Percentiles rank a stretch among this genome's conserved stretches.
Evolutionary conservation across 2,888 invertebrate genomes (phyloP).

Genomic region (Chorisops tibialis): DNA sequence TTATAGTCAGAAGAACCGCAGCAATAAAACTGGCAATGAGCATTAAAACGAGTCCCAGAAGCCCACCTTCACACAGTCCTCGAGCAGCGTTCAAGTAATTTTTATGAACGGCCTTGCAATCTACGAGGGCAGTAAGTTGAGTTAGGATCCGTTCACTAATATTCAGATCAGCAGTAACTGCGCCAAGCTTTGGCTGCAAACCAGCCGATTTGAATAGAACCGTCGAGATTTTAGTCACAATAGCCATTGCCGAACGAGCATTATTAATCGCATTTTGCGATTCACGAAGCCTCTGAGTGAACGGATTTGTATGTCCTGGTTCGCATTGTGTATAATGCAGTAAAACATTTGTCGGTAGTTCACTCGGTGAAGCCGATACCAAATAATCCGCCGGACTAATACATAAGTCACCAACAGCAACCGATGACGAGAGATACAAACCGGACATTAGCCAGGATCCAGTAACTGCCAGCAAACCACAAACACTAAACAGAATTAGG

Average conservation of each 20-base stretch:
- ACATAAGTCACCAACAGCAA: constrained; percentile 82
- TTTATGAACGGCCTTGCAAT: constrained; percentile 79
- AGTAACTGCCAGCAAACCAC: constrained; percentile 80
- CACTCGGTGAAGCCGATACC: constrained; percentile 60
- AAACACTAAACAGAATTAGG: constrained; percentile 84
- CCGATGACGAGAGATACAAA: constrained; percentile 77
- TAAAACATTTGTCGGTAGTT: constrained; percentile 60
- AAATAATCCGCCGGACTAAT: constrained; percentile 80
- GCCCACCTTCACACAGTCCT: constrained; percentile 77
- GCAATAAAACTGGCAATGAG: constrained; percentile 81
- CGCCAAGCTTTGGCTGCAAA: constrained; percentile 70
- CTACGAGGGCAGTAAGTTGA: constrained; percentile 67
- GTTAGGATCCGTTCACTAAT: constrained; percentile 70
- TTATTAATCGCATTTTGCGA: constrained; percentile 65
- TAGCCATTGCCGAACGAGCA: constrained; percentile 53
- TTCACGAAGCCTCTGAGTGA: constrained; percentile 77
- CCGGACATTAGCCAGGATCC: constrained; percentile 87
- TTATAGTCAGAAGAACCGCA: constrained; percentile 84
- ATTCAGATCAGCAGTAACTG: constrained; percentile 73
- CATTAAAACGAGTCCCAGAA: constrained; percentile 81
- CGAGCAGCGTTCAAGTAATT: constrained; percentile 78
- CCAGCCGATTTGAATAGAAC: constrained; percentile 54
- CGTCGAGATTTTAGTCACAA: constrained; percentile 51
- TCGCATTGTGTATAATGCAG: constrained; percentile 82
- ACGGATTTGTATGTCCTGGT: constrained; percentile 72